phyloP scores from a whole-genome alignment of 2,113 vertebrate species.

The Zapus hudsonius region DNA sequence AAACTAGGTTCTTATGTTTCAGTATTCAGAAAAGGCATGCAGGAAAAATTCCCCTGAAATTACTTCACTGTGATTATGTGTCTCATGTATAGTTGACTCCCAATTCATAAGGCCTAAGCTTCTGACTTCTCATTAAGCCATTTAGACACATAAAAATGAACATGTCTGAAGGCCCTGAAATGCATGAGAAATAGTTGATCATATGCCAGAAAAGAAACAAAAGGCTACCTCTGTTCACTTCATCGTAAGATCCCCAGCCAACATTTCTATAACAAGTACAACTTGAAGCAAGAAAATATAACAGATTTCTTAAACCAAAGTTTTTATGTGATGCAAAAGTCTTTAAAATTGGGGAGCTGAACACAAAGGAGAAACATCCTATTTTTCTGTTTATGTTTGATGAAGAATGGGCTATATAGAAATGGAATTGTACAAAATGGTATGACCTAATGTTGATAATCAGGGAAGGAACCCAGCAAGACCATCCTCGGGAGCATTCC shows the following conservation, averaged over 20 bases:
- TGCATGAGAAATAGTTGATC: not conserved
- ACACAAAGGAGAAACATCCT: not conserved
- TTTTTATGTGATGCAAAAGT: not conserved
- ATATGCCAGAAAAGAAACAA: not conserved
- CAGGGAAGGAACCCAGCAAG: not conserved
- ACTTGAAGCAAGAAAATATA: not conserved
- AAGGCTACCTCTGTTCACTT: not conserved
- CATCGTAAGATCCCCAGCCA: not conserved
- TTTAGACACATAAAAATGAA: not conserved
- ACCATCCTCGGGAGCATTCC: not conserved
- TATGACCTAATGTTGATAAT: not conserved
- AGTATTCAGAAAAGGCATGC: not conserved
- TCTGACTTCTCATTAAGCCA: not conserved
- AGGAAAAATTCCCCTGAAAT: not conserved
- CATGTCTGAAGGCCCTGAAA: not conserved
- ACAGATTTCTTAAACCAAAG: not conserved
- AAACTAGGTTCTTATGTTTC: not conserved
- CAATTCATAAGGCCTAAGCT: accelerated
- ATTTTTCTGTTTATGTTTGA: not conserved
- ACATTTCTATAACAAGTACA: not conserved
- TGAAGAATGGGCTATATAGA: not conserved
- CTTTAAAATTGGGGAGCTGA: not conserved
- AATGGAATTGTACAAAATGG: not conserved
- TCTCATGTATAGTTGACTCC: not conserved
- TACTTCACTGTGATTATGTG: not conserved